Percentiles rank a stretch among this genome's conserved stretches.
phyloP scores from a whole-genome alignment of 2,113 vertebrate species.

The Clinocottus analis region DNA sequence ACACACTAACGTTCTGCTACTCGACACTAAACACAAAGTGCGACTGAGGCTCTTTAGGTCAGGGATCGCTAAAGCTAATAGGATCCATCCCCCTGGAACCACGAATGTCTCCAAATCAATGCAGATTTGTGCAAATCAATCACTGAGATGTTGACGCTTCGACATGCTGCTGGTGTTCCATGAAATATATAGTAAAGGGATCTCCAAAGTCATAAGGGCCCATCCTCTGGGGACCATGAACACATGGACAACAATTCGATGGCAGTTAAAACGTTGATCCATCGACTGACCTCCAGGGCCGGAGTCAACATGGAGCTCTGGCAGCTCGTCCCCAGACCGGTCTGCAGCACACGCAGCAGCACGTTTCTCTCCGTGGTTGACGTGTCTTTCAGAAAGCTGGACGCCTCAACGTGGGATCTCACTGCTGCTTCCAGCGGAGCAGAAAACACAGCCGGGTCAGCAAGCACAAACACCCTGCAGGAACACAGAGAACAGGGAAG shows the following conservation, averaged over 20 bases:
- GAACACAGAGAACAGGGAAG: neutral
- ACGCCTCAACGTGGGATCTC: constrained; percentile 76
- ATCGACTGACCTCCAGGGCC: constrained; percentile 81
- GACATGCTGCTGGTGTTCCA: neutral
- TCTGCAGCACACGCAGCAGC: constrained; percentile 83
- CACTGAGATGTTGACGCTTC: neutral
- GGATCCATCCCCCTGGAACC: neutral
- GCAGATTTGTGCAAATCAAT: neutral
- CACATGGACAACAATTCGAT: neutral
- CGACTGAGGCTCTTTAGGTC: neutral
- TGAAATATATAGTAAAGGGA: neutral
- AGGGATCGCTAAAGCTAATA: neutral
- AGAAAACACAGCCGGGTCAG: constrained; percentile 87
- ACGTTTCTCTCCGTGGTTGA: constrained; percentile 79
- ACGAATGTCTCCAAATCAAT: neutral
- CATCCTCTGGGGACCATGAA: neutral
- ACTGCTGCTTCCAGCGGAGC: constrained; percentile 83
- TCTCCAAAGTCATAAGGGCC: too few relatives aligned
- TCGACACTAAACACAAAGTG: neutral
- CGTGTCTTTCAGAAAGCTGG: constrained; percentile 65
- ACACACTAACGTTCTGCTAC: neutral
- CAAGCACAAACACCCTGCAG: constrained; percentile 88
- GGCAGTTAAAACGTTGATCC: too few relatives aligned
- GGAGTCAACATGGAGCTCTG: constrained; percentile 59
- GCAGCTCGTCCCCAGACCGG: constrained; percentile 78